Percentiles rank a stretch among this genome's conserved stretches.
phyloP scores from a whole-genome alignment of 2,113 vertebrate species.

The Tympanuchus pallidicinctus region DNA sequence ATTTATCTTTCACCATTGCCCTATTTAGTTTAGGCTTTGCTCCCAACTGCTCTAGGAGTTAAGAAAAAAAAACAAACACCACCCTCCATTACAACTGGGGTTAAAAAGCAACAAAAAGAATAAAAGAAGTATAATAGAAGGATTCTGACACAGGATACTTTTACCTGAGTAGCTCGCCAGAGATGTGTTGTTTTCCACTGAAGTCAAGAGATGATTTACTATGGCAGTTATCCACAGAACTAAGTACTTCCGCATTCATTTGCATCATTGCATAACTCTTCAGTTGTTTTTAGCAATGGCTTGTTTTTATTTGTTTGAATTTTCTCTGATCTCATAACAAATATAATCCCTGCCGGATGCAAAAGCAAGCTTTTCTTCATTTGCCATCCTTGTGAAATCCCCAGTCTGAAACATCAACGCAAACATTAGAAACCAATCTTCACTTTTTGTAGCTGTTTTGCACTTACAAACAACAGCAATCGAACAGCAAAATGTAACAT shows the following conservation, averaged over 20 bases:
- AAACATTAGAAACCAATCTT: not conserved
- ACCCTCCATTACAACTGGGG: not conserved
- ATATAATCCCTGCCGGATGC: not conserved
- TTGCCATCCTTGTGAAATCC: not conserved
- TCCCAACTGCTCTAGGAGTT: not conserved
- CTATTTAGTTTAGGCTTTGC: not conserved
- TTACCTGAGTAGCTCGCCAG: not conserved
- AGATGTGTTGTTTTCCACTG: not conserved
- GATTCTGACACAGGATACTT: not conserved
- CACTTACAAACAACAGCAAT: not conserved
- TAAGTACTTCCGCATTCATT: not conserved
- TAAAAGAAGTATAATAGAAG: accelerated
- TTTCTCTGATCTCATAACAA: not conserved
- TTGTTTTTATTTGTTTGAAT: not conserved
- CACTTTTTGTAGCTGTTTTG: not conserved
- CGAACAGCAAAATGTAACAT: not conserved
- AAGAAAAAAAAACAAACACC: not conserved
- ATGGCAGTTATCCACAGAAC: not conserved
- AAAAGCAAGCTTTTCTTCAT: not conserved
- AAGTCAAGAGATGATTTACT: not conserved
- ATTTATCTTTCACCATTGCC: not conserved
- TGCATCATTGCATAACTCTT: not conserved
- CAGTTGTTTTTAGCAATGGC: not conserved
- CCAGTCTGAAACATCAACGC: not conserved
- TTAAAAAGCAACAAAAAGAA: not conserved